Base-by-base conservation (phyloP, 2,797 vertebrate species). In the Phataginus tricuspis region DNA sequence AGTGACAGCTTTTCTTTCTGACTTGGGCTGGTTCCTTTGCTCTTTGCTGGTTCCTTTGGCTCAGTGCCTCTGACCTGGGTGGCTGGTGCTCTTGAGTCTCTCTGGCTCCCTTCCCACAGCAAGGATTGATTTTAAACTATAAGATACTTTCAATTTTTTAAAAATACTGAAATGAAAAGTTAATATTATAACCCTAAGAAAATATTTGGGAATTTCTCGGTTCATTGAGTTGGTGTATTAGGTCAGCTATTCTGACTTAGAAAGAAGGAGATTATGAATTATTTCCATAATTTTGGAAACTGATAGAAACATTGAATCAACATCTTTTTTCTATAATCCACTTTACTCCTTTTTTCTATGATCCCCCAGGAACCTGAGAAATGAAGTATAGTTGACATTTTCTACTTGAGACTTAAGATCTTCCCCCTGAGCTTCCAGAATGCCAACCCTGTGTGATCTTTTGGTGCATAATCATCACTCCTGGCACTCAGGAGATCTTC, bases 51-150 rank as follows among this genome's bases (percentile, higher is more conserved):
- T 7, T 89, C 94, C 63, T 86, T 85, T 97, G 97, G 97, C 96
- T 88, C 89, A 1, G 51, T 93, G 97, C 97, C 97, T 83, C 34
- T 95, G 94, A 97, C 97, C 94, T 97, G 97, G 97, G 97, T 97
- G 97, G 97, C 45, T 83, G 83, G 29, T 66, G 37, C 66, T 94
- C 64, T 45, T 97, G 97, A 98, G 96, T 93, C n/a, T 93, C 79
- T 86, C 97, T 98, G 97, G 97, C 97, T 96, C 34, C 61, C 64
- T 93, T 97, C 97, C 97, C 95, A 94, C 7, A 69, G 55, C 66
- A 78, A 97, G 89, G 59, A 51, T 64, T 68, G 74, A 79, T 37
- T 91, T 51, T 75, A 90, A 96, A 90, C 90, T 83, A 66, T 29
- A 79, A 91, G 77, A 83, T 51, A 82, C 29, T 72, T 89, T 63